Percentiles rank a stretch among this genome's conserved stretches.
These are phyloP conservation scores for Gambelia wislizenii DNA, from an alignment of 2,797 vertebrate genomes.

Conservation along the genomic window DNA sequence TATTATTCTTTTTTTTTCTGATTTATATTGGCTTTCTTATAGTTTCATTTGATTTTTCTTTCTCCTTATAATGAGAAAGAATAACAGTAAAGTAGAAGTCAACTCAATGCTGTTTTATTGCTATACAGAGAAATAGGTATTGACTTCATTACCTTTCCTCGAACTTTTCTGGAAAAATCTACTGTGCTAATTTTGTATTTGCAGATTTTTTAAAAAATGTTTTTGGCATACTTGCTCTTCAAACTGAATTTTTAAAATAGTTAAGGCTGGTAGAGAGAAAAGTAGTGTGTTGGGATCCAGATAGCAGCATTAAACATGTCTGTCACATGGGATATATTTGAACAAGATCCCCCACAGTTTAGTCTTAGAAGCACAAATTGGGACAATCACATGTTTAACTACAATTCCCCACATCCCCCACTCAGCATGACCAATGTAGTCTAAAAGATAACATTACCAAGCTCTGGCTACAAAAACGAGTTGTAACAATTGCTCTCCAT, in stretches of 20 bases:
- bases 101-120: constrained; percentile 23
- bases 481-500: too few relatives aligned
- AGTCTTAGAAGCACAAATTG: too few relatives aligned
- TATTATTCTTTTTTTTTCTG: background rate
- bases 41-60: background rate
- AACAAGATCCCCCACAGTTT: background rate
- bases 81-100: constrained; percentile 21
- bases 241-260: background rate
- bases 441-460: too few relatives aligned
- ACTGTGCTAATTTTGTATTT: background rate
- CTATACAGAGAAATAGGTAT: constrained; percentile 18
- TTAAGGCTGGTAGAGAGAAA: background rate
- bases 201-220: constrained; percentile 1
- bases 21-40: background rate
- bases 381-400: too few relatives aligned
- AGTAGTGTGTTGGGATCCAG: constrained; percentile 1
- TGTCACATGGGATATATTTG: too few relatives aligned
- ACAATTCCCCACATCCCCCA: too few relatives aligned
- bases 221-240: background rate
- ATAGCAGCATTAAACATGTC: background rate
- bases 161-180: constrained; percentile 23
- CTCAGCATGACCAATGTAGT: too few relatives aligned
- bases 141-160: constrained; percentile 17
- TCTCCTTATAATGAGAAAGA: constrained; percentile 19
- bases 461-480: too few relatives aligned